Base-by-base conservation (phyloP, 2,888 invertebrate species). In the Pomacea canaliculata region DNA sequence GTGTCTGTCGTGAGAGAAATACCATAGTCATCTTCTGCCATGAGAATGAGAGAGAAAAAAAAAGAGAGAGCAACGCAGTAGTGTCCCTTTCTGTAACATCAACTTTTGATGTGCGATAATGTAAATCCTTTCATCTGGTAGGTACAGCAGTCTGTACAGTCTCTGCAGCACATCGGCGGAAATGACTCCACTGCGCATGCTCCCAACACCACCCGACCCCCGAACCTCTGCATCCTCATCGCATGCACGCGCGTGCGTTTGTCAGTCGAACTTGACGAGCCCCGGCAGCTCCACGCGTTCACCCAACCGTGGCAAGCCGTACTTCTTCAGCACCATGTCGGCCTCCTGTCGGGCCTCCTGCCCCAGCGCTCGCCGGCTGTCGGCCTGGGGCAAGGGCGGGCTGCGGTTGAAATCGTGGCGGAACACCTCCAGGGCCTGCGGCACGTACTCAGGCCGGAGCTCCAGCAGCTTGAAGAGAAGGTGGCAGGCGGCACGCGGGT, bases 251-350 rank as follows among this genome's bases (percentile, higher is more conserved):
- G 37, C 37, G 37, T 37, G 37, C 37, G 51, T 8, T 19, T 63
- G 1, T 63, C 60, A 80, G 10, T 75, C 78, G 13, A 80, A 76
- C 67, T 80, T 80, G 23, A 80, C 71, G 8, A 88, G 74, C 1
- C 87, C 86, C 5, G 85, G 82, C 48, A 87, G 78, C 78, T 87
- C 86, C 77, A 83, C 83, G 66, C 87, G 76, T 76, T 88, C 87
- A 7, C 87, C 87, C 10, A 88, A 77, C 73, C 85, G 86, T 60
- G 86, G 85, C 60, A 88, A 83, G 7, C 85, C 85, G 73, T 85
- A 85, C 62, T 84, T 85, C 70, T 83, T 84, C 46, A 88, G 81
- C 76, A 88, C 83, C 66, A 80, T 73, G 80, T 88, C 85, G 19
- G 87, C 87, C 76, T 86, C 87, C 7, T 83, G 80, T 62, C 85